Conservation (phyloP, 2,888 invertebrate genomes). For the Myathropa florea region DNA sequence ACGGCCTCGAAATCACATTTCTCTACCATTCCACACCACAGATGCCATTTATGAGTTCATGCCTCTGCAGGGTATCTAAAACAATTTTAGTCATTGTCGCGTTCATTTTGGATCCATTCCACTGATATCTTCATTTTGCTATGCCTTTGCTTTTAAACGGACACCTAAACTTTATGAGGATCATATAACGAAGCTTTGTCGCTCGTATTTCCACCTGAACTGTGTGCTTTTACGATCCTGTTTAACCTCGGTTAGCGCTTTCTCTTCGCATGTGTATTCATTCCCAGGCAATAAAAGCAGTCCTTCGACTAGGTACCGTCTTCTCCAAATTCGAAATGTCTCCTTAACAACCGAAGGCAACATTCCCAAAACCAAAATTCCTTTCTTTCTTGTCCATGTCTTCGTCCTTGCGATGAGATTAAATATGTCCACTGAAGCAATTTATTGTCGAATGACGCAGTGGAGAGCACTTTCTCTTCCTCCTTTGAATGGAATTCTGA, state of each 20-base stretch:
- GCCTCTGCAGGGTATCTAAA: background rate
- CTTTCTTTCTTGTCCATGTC: background rate
- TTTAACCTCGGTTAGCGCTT: background rate
- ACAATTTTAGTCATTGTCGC: background rate
- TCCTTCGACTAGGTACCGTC: background rate
- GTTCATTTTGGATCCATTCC: background rate
- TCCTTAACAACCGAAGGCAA: background rate
- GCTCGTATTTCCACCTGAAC: background rate
- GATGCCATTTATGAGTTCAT: background rate
- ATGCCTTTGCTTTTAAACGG: background rate
- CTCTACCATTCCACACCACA: background rate
- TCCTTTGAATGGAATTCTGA: background rate
- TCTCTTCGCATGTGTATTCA: background rate
- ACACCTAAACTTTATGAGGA: background rate
- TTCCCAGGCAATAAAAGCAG: background rate
- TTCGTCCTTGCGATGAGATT: background rate
- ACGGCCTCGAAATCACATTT: background rate
- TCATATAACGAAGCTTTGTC: background rate
- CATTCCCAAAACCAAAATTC: background rate
- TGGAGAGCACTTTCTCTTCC: background rate
- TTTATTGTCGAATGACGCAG: slow-evolving; percentile 28
- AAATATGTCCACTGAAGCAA: slow-evolving; percentile 6
- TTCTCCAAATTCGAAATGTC: background rate
- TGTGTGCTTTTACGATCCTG: background rate
- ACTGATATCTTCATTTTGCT: background rate